Conservation (phyloP, 2,113 vertebrate species). For the Corythornis madagascariensis region DNA sequence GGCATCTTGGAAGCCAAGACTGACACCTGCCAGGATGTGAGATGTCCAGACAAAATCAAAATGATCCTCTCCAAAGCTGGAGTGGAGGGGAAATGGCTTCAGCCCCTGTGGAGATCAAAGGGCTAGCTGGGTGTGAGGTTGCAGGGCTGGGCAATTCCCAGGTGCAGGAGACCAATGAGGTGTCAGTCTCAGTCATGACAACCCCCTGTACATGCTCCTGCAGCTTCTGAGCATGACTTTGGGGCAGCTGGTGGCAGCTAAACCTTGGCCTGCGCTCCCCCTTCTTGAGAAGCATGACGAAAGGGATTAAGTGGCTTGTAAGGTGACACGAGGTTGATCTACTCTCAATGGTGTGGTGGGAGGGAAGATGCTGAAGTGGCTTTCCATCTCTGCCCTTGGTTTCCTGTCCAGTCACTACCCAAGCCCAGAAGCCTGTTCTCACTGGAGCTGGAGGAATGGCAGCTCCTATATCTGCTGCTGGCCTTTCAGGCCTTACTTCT, state of each 20-base stretch:
- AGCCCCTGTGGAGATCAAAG: slow-evolving; percentile 61
- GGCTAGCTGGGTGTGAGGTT: slow-evolving; percentile 49
- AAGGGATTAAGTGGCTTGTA: slow-evolving; percentile 69
- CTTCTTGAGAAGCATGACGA: slow-evolving; percentile 62
- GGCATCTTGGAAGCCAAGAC: slow-evolving; percentile 9
- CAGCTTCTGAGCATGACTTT: slow-evolving; percentile 16
- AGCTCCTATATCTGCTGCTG: not conserved
- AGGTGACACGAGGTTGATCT: slow-evolving; percentile 63
- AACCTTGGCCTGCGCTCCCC: slow-evolving; percentile 28
- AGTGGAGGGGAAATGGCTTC: not conserved
- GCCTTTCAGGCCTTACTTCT: not conserved
- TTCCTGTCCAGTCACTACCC: not conserved
- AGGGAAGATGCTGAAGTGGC: slow-evolving; percentile 9
- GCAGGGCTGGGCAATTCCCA: slow-evolving; percentile 45
- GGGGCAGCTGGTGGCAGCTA: slow-evolving; percentile 56
- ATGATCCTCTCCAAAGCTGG: slow-evolving; percentile 66
- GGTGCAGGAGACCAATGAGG: slow-evolving; percentile 14
- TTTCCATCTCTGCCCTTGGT: not conserved
- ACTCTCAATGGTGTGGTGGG: not conserved
- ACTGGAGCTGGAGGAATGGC: not conserved
- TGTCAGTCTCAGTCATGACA: slow-evolving; percentile 73
- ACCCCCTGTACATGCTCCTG: slow-evolving; percentile 13
- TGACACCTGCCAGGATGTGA: slow-evolving; percentile 78
- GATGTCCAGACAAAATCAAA: slow-evolving; percentile 63
- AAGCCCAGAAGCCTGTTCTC: not conserved